Evolutionary conservation across 2,797 vertebrate genomes (phyloP).

Genomic region (Champsocephalus gunnari): DNA sequence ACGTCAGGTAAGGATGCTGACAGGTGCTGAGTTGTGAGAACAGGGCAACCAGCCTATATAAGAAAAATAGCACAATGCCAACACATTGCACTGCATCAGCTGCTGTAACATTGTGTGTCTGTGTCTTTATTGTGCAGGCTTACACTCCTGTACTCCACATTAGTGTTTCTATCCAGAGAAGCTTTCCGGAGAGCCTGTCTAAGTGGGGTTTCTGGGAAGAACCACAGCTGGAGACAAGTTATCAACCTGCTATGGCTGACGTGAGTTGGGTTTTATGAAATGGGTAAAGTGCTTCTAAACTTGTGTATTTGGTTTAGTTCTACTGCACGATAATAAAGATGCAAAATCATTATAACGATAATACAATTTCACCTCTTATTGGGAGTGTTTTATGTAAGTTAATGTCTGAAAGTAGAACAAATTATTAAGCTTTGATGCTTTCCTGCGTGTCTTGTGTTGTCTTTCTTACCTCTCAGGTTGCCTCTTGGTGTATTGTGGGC

Average conservation of each 20-base stretch:
- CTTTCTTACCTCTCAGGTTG: slow-evolving; percentile 80
- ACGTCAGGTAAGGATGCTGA: slow-evolving; percentile 88
- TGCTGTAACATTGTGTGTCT: background rate
- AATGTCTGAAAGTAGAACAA: no score
- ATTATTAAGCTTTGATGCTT: background rate
- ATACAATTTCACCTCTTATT: no score
- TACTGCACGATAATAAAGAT: no score
- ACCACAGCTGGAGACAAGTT: slow-evolving; percentile 92
- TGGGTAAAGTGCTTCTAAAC: background rate
- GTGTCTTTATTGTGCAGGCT: slow-evolving; percentile 81
- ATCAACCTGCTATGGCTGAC: slow-evolving; percentile 95
- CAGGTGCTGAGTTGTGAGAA: background rate
- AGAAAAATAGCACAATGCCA: background rate
- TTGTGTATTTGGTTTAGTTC: background rate
- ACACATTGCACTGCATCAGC: background rate
- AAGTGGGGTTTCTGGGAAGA: slow-evolving; percentile 84
- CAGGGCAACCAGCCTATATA: background rate
- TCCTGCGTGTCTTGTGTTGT: background rate
- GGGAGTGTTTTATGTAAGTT: no score
- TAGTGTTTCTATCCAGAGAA: slow-evolving; percentile 94
- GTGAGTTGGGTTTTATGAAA: slow-evolving; percentile 82
- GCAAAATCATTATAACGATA: no score
- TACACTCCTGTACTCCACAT: slow-evolving; percentile 92
- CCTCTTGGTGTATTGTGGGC: slow-evolving; percentile 93
- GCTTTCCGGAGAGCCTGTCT: slow-evolving; percentile 96